These are phyloP conservation scores for Hydractinia echinata DNA, from an alignment of 30 jellyfish, hydroid and myxozoan species.

Conservation along the genomic window DNA sequence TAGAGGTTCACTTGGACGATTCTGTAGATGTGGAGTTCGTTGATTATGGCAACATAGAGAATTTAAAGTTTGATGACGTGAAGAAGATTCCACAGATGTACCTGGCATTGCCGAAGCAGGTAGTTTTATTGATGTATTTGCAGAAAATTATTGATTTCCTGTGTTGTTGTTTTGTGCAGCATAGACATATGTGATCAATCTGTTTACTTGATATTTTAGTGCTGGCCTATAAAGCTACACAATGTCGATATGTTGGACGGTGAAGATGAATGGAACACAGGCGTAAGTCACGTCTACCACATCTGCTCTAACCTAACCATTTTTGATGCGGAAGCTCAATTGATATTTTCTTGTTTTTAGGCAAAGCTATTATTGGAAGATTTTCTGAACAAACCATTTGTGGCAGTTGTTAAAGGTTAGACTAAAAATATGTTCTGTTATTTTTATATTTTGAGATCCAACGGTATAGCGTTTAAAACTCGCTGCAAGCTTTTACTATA, in stretches of 20 bases:
- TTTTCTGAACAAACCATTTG: conserved; percentile 7
- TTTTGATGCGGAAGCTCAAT: no score
- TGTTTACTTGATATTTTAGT: conserved; percentile 26
- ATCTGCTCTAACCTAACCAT: no score
- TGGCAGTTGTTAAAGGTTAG: conserved; percentile 43
- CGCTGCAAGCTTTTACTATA: not conserved
- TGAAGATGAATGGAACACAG: conserved; percentile 43
- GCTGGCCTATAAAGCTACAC: conserved; percentile 39
- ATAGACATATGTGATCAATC: not conserved
- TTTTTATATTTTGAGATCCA: not conserved
- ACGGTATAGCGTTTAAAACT: no score
- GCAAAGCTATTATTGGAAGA: not conserved
- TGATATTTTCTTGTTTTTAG: no score
- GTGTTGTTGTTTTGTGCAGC: not conserved
- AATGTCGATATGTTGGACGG: conserved; percentile 41
- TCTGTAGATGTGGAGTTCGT: conserved; percentile 62
- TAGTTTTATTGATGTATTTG: not conserved
- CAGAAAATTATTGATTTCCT: not conserved
- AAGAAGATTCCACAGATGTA: conserved; percentile 67
- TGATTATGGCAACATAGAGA: conserved; percentile 87
- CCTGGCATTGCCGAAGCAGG: conserved; percentile 72
- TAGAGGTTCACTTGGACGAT: conserved; percentile 68
- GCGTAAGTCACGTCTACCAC: conserved; percentile 17
- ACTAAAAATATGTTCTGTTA: not conserved
- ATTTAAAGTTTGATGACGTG: conserved; percentile 37